Evolutionary conservation across 2,888 invertebrate species (phyloP).

Genomic region (Lasioglossum leucozonium): DNA sequence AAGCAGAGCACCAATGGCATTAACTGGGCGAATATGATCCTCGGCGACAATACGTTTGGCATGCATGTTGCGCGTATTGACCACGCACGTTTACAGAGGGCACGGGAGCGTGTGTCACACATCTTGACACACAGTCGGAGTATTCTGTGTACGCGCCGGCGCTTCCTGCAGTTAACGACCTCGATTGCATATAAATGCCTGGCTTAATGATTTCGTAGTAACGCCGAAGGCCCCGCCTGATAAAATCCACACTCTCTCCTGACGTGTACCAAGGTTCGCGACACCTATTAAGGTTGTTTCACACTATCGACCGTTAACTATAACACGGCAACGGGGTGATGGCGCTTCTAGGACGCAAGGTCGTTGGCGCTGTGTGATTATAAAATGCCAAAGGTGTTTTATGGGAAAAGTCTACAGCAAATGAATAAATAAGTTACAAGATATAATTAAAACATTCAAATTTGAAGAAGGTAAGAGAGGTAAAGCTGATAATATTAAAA

Average conservation of each 20-base stretch:
- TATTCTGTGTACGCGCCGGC: slow-evolving; percentile 70
- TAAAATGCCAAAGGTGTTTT: too few relatives aligned
- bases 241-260: slow-evolving; percentile 56
- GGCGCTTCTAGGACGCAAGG: too few relatives aligned
- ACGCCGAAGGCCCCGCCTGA: slow-evolving; percentile 67
- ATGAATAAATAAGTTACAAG: too few relatives aligned
- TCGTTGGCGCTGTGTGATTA: too few relatives aligned
- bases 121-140: slow-evolving; percentile 48
- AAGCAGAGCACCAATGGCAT: background rate
- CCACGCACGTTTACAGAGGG: background rate
- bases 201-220: slow-evolving; percentile 79
- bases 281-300: slow-evolving; percentile 41
- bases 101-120: slow-evolving; percentile 54
- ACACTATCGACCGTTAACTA: background rate
- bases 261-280: slow-evolving; percentile 24
- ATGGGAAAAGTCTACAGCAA: too few relatives aligned
- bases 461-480: too few relatives aligned
- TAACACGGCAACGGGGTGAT: too few relatives aligned
- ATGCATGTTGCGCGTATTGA: slow-evolving; percentile 32
- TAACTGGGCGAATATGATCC: slow-evolving; percentile 4
- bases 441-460: too few relatives aligned
- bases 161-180: slow-evolving; percentile 84
- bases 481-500: too few relatives aligned
- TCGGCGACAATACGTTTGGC: slow-evolving; percentile 3
- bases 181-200: slow-evolving; percentile 80